phyloP scores from a whole-genome alignment of 2,888 invertebrate species.

The Xestia rhomboidea region DNA sequence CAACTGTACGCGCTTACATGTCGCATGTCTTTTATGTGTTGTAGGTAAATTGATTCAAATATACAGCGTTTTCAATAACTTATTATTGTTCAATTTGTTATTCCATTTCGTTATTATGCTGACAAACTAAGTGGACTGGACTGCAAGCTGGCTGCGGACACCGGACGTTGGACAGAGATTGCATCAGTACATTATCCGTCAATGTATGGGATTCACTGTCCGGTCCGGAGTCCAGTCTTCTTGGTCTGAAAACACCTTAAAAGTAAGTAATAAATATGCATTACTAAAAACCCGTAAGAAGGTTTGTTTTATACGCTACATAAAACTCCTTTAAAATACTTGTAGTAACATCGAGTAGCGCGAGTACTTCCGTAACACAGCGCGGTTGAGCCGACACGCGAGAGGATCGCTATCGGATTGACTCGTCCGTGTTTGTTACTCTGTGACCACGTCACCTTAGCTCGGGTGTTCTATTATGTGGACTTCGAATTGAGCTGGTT shows the following conservation, averaged over 20 bases:
- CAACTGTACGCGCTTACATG: background rate
- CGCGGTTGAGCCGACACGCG: conserved; percentile 36
- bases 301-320: background rate
- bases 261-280: background rate
- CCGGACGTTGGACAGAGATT: background rate
- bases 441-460: conserved; percentile 18
- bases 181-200: background rate
- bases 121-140: background rate
- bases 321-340: background rate
- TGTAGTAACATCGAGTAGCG: background rate
- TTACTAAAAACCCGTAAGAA: background rate
- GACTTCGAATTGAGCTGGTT: background rate
- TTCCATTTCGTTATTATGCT: background rate
- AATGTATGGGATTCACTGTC: background rate
- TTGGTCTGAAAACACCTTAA: background rate
- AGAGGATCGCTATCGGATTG: conserved; percentile 47
- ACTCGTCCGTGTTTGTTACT: conserved; percentile 29
- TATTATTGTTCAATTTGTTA: background rate
- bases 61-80: background rate
- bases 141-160: background rate
- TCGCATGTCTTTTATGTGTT: background rate
- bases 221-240: background rate
- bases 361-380: background rate
- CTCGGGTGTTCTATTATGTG: background rate
- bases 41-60: background rate